These are phyloP conservation scores for Ctena decussata DNA, from an alignment of 2,888 invertebrate species.

Conservation along the genomic window DNA sequence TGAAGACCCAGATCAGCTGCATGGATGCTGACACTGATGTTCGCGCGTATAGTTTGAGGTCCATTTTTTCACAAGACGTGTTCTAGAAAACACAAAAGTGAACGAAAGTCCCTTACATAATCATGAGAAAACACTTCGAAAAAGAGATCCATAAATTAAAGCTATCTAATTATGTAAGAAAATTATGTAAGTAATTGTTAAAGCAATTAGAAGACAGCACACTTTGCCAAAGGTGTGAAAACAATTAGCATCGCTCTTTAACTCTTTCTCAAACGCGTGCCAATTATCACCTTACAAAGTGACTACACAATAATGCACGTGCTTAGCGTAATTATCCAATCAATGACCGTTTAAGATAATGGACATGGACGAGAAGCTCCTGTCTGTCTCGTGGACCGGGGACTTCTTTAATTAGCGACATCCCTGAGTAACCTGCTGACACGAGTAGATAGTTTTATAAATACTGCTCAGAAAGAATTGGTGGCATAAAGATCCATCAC, in stretches of 20 bases:
- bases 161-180: not conserved
- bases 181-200: too few species aligned
- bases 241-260: not conserved
- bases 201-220: not conserved
- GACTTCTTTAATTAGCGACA: slow-evolving; percentile 4
- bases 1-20: too few species aligned
- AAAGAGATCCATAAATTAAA: not conserved
- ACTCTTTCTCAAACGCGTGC: not conserved
- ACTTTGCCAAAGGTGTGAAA: not conserved
- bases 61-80: too few species aligned
- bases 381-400: not conserved
- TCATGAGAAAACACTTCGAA: too few species aligned
- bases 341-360: not conserved
- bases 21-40: too few species aligned
- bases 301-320: not conserved
- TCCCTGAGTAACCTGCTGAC: not conserved
- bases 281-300: not conserved
- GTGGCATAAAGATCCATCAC: too few species aligned
- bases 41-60: too few species aligned
- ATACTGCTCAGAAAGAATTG: not conserved
- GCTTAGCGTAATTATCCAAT: not conserved
- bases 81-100: too few species aligned
- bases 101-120: too few species aligned
- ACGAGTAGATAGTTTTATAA: not conserved
- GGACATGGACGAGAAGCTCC: not conserved